Evolutionary conservation across 1,140 invertebrate genomes (phyloP), one percentile per base, ranked within the genome.

Genomic region (Helicoverpa armigera): DNA sequence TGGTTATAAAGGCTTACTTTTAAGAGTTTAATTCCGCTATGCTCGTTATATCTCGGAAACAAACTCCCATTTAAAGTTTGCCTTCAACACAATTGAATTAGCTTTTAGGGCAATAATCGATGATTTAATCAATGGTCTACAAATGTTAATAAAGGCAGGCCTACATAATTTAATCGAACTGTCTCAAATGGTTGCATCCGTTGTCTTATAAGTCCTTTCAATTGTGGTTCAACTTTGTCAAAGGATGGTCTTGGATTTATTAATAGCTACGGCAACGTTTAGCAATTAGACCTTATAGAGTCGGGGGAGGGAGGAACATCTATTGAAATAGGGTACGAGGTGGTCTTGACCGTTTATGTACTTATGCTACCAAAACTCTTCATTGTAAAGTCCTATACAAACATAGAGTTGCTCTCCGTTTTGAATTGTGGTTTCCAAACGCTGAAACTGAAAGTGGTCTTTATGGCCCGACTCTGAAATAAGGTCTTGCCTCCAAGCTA

Each of bases 101-200:
- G 48, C 50, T 29, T 70, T 70, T 70, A 18, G 23, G n/a, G 0
- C 18, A n/a, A 53, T 70, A 29, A 53, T 31, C 35, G 63, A 67
- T 67, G 31, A 18, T 53, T 53, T 43, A 58, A 73, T 73, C 70
- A 73, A 43, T 58, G 70, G 29, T 50, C 65, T 16, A 56, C 50
- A 70, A 67, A 67, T 53, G 61, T 69, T 70, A 79, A 58, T 79
- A 56, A 48, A 79, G 80, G 63, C 73, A 70, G 81, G 81, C 35
- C 35, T 85, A 81, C 86, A 88, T 93, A 91, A 93, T 92, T 92
- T 88, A 87, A 79, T 86, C 84, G 86, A 82, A 84, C 87, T 35
- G 88, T 91, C 89, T 91, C 91, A 92, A 94, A 92, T 86, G 92
- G 87, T 84, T 86, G 85, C 91, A 92, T 94, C 92, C 92, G 92